phyloP scores from a whole-genome alignment of 2,888 invertebrate genomes.

The Serripes groenlandicus region DNA sequence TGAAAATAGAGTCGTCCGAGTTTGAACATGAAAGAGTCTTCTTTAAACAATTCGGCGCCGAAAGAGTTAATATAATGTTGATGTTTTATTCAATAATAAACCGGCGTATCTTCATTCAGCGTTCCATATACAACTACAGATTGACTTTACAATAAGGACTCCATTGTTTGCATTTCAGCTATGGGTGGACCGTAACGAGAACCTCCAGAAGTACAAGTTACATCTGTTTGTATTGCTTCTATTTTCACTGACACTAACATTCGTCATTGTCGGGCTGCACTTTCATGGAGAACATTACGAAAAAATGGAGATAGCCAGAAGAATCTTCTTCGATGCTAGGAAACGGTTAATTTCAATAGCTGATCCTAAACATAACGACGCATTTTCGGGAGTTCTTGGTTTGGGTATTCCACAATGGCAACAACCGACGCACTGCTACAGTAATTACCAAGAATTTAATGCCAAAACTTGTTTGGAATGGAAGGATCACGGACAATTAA shows the following conservation, averaged over 20 bases:
- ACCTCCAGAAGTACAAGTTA: slow-evolving; percentile 72
- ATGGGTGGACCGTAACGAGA: slow-evolving; percentile 67
- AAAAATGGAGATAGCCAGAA: slow-evolving; percentile 70
- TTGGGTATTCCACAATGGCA: slow-evolving; percentile 76
- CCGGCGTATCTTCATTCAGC: no score
- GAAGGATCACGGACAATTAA: slow-evolving; percentile 75
- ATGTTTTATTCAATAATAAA: no score
- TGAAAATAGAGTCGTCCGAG: no score
- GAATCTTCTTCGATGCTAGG: slow-evolving; percentile 77
- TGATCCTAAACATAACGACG: slow-evolving; percentile 61
- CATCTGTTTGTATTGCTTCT: slow-evolving; percentile 77
- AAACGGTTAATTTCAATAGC: slow-evolving; percentile 64
- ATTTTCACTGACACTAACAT: slow-evolving; percentile 73
- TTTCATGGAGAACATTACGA: slow-evolving; percentile 72
- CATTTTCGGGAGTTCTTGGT: slow-evolving; percentile 70
- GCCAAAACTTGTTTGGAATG: slow-evolving; percentile 77
- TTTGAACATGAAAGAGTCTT: no score
- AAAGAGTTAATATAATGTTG: no score
- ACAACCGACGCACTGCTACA: slow-evolving; percentile 76
- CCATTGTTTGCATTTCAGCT: slow-evolving; percentile 64
- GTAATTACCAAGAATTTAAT: slow-evolving; percentile 69
- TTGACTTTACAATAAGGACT: no score
- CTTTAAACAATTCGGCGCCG: no score
- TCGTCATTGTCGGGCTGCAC: slow-evolving; percentile 77
- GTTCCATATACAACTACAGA: no score